Evolutionary conservation across 2,113 vertebrate species (phyloP), one percentile per base, ranked within the genome.

Genomic region (Dascyllus trimaculatus): DNA sequence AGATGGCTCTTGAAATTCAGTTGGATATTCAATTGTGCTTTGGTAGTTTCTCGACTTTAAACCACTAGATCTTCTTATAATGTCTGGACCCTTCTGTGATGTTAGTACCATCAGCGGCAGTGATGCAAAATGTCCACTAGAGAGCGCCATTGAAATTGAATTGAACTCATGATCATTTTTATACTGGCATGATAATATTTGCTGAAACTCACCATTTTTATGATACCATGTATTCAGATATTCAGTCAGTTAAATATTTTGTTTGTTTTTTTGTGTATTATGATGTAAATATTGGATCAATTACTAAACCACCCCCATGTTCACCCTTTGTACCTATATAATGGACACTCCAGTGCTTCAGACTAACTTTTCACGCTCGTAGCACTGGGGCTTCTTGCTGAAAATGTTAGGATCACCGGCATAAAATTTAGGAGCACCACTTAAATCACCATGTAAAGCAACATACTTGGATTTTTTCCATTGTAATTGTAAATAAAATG

Each of bases 101-200:
- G 2, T 1, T 4, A 1, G 3, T 40, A n/a, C 38, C 22, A 54
- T n/a, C 5, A 15, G 32, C 14, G 8, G 45, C 65, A 90, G 19
- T 89, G 52, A 81, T 4, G 9, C 48, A 46, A 62, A 56, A 19
- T 80, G 29, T 74, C 88, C 92, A 92, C 85, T 78, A 91, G 88
- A 90, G 82, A 1, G 88, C 43, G 76, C 66, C 57, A 88, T 85
- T 84, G 77, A 63, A 38, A 59, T 29, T 69, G 38, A 17, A 80
- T 75, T 57, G 14, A 40, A 57, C n/a, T 68, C n/a, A 43, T 64
- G 11, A n/a, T 63, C 1, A 4, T 0, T 25, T 1, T 14, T 22
- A 24, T 11, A 11, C 19, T 38, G 22, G 43, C 0, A 22, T 43
- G 0, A 46, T 45, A 3, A 60, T 49, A 65, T 10, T 51, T 59